Percentiles rank a stretch among this genome's conserved stretches.
Evolutionary conservation across 2,797 vertebrate species (phyloP).

Genomic region (Sebastes aleutianus): DNA sequence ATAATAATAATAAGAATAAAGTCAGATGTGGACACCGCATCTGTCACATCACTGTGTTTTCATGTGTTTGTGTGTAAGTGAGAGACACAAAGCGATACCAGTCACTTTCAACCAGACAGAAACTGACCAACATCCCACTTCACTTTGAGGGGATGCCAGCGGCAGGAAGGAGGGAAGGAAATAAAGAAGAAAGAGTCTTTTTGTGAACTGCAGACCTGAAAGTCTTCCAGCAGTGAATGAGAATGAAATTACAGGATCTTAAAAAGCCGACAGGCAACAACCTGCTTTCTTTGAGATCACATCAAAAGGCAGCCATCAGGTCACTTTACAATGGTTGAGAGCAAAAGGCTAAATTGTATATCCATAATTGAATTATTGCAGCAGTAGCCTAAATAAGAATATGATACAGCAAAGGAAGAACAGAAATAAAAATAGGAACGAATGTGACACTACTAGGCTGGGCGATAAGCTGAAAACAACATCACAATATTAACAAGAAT

Average conservation of each 20-base stretch:
- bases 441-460: neutral
- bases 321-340: slow-evolving; percentile 5
- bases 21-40: slow-evolving; percentile 1
- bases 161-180: slow-evolving; percentile 60
- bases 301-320: slow-evolving; percentile 29
- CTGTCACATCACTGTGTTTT: slow-evolving; percentile 14
- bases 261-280: slow-evolving; percentile 18
- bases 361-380: neutral
- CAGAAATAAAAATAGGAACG: neutral
- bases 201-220: slow-evolving; percentile 51
- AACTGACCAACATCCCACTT: slow-evolving; percentile 34
- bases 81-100: neutral
- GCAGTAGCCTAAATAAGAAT: neutral
- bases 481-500: accelerated
- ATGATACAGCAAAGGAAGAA: neutral
- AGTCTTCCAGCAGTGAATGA: slow-evolving; percentile 42
- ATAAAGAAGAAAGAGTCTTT: slow-evolving; percentile 65
- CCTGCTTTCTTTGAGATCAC: slow-evolving; percentile 34
- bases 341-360: slow-evolving; percentile 26
- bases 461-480: too few relatives aligned
- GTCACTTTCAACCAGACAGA: slow-evolving; percentile 31
- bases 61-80: neutral
- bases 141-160: slow-evolving; percentile 65
- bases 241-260: slow-evolving; percentile 62
- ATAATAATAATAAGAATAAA: neutral